Evolutionary conservation across 2,888 invertebrate species (phyloP), one percentile per base, ranked within the genome.

Genomic region (Oscheius sp.): DNA sequence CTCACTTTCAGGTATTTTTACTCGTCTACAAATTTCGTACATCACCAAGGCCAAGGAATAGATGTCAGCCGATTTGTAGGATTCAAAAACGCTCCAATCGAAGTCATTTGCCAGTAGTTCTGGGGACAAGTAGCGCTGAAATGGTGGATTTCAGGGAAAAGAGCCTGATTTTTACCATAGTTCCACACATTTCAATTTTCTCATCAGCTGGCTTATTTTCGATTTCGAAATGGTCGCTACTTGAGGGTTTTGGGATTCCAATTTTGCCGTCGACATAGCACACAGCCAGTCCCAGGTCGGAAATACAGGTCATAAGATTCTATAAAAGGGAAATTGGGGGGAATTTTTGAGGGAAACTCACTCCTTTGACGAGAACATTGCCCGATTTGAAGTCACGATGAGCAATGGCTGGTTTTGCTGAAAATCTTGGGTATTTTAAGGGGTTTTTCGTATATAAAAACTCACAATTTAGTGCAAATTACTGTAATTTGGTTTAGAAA

Each of bases 11-110:
- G 18, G 3, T 25, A 21, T 29, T 35, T 2, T 63, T 3, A 35
- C 53, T 23, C 69, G 29, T 13, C 73, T 9, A 18, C 55, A 53
- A 18, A 66, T 64, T 55, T 72, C 72, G 23, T 55, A 72, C 25
- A 72, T 45, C 16, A 72, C 72, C 0, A 72, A 27, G 12, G 64
- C 66, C 23, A 72, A 13, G 7, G 72, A 21, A 29, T 72, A 72
- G 9, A 72, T 53, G 23, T 72, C 72, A 2, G 72, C 64, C 6
- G 29, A 27, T 18, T 29, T 64, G 35, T 23, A 72, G 18, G 56
- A 12, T 5, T 72, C 55, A 43, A 72, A 72, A 6, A 56, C 18
- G 13, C 27, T 53, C 7, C 27, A 16, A 45, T 58, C 61, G n/a
- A 56, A 41, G 3, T 9, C 16, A 1, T 72, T 56, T 18, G 53